A percentile compares a stretch with the other conserved stretches of the same genome.
Conservation (phyloP, 2,888 invertebrate genomes). For the Caenorhabditis plicata region DNA sequence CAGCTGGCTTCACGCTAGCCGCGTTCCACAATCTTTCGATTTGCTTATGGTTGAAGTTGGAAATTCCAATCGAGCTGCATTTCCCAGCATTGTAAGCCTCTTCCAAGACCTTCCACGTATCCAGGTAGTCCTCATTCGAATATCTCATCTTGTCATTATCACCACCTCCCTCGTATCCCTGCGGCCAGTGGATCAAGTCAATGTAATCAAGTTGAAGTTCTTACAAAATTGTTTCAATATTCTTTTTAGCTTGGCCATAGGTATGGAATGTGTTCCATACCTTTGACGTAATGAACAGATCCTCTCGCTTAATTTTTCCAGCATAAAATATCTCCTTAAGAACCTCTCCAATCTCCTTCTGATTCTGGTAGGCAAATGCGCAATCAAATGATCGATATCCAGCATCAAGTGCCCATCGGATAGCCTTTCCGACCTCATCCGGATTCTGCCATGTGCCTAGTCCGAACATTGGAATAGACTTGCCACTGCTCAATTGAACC, state of each 20-base stretch:
- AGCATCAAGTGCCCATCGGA: conserved; percentile 52
- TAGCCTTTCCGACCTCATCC: conserved; percentile 46
- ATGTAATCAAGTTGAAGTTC: conserved; percentile 55
- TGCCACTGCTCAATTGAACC: conserved; percentile 6
- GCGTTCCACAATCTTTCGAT: conserved; percentile 72
- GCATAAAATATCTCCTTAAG: conserved; percentile 64
- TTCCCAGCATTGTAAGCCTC: conserved; percentile 43
- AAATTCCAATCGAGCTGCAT: conserved; percentile 61
- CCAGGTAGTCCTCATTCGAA: conserved; percentile 62
- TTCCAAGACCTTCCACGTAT: conserved; percentile 64
- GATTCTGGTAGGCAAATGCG: conserved; percentile 67
- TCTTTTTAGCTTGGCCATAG: conserved; percentile 44
- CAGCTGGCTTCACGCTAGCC: conserved; percentile 73
- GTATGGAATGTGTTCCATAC: conserved; percentile 66
- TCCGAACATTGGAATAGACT: conserved; percentile 48
- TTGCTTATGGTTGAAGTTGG: conserved; percentile 62
- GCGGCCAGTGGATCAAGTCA: conserved; percentile 66
- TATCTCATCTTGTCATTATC: conserved; percentile 52
- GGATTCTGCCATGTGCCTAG: conserved; percentile 64
- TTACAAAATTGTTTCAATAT: conserved; percentile 31
- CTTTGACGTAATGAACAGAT: conserved; percentile 65
- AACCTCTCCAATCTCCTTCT: conserved; percentile 66
- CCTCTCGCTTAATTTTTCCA: conserved; percentile 64
- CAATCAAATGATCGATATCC: conserved; percentile 68
- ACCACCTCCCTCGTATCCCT: conserved; percentile 60